Conservation (phyloP, 1,140 invertebrate species). For the Calliopsis andreniformis region DNA sequence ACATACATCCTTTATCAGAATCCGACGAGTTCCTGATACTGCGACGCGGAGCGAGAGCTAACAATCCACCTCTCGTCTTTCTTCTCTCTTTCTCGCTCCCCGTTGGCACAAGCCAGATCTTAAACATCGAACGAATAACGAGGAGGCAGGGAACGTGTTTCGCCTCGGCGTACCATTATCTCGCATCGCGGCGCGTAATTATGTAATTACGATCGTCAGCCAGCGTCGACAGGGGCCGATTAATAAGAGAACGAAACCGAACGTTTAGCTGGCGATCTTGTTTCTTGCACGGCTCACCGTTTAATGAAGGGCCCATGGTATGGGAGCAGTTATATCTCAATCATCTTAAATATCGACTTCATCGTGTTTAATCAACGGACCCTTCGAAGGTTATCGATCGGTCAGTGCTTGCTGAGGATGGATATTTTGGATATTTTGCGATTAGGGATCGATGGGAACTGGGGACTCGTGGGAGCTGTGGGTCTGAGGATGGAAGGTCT, state of each 20-base stretch:
- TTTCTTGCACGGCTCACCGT: conserved; percentile 1
- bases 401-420: too few relatives aligned
- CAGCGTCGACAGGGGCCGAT: conserved; percentile 40
- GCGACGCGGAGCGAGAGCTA: background rate
- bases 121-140: conserved; percentile 28
- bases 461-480: too few relatives aligned
- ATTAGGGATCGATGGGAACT: too few relatives aligned
- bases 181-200: conserved; percentile 50
- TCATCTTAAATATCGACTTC: conserved; percentile 32
- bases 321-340: conserved; percentile 34
- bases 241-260: conserved; percentile 55
- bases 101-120: background rate
- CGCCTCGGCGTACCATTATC: conserved; percentile 44
- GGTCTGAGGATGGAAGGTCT: too few relatives aligned
- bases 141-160: conserved; percentile 16
- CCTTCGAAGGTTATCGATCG: background rate
- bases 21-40: background rate
- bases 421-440: too few relatives aligned
- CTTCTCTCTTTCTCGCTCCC: too few relatives aligned
- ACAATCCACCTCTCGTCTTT: background rate
- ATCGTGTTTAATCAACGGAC: conserved; percentile 26
- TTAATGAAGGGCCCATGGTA: conserved; percentile 24
- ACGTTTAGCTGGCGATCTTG: conserved; percentile 6
- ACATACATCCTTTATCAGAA: conserved; percentile 13
- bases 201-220: conserved; percentile 45